A percentile compares a stretch with the other conserved stretches of the same genome.
These are phyloP conservation scores for Scrobipalpa costella DNA, from an alignment of 2,888 invertebrate genomes.

Conservation along the genomic window DNA sequence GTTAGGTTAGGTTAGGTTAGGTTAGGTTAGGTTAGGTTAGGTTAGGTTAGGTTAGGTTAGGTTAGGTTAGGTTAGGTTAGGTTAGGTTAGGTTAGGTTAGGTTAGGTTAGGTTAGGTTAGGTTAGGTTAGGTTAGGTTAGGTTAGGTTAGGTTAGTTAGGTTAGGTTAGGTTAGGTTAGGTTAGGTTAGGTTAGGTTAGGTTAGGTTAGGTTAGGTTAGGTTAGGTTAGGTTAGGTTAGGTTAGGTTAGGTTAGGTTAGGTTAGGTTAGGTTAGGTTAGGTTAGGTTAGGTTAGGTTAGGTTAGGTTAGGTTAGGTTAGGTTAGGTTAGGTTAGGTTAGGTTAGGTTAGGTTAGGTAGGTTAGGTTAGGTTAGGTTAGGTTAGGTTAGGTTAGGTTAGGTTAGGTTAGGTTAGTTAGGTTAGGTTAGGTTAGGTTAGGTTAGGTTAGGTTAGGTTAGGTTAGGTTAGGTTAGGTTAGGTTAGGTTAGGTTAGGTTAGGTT, in stretches of 20 bases:
- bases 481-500: slow-evolving; percentile 26
- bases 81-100: slow-evolving; percentile 30
- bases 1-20: slow-evolving; percentile 36
- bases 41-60: slow-evolving; percentile 36
- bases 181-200: slow-evolving; percentile 28
- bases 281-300: slow-evolving; percentile 35
- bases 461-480: slow-evolving; percentile 34
- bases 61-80: slow-evolving; percentile 30
- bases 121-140: slow-evolving; percentile 28
- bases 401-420: slow-evolving; percentile 40
- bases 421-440: slow-evolving; percentile 37
- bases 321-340: slow-evolving; percentile 36
- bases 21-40: slow-evolving; percentile 37
- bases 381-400: slow-evolving; percentile 39
- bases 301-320: slow-evolving; percentile 36
- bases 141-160: slow-evolving; percentile 26
- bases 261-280: slow-evolving; percentile 35
- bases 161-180: slow-evolving; percentile 25
- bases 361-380: slow-evolving; percentile 36
- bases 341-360: too few species aligned
- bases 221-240: slow-evolving; percentile 33
- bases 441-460: slow-evolving; percentile 35
- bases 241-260: slow-evolving; percentile 33
- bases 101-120: slow-evolving; percentile 25
- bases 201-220: slow-evolving; percentile 33